Conservation (phyloP, 2,113 vertebrate species). For the Proterorhinus semilunaris region DNA sequence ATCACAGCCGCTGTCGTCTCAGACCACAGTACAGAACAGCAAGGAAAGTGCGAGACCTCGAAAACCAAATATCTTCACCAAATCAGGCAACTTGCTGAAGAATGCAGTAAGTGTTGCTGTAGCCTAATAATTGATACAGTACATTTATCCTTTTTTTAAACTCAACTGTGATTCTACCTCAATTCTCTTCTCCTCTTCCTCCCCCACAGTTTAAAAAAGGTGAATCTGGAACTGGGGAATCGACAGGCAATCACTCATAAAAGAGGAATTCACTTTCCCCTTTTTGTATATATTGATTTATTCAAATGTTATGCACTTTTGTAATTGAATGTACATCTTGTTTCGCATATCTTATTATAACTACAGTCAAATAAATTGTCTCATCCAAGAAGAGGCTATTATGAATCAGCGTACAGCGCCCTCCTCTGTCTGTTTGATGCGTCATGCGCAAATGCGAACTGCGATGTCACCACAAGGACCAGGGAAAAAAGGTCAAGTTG, state of each 20-base stretch:
- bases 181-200: slow-evolving; percentile 2
- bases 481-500: slow-evolving; percentile 10
- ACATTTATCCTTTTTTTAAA: no score
- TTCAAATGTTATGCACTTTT: not conserved
- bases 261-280: not conserved
- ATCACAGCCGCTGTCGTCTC: not conserved
- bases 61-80: slow-evolving; percentile 68
- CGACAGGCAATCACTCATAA: slow-evolving; percentile 28
- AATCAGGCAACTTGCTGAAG: slow-evolving; percentile 71
- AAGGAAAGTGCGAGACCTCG: slow-evolving; percentile 31
- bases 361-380: no score
- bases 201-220: slow-evolving; percentile 67
- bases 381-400: no score
- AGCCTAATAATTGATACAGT: not conserved
- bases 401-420: slow-evolving; percentile 28
- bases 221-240: slow-evolving; percentile 62
- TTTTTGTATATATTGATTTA: not conserved
- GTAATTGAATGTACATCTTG: not conserved
- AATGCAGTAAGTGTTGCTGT: slow-evolving; percentile 55
- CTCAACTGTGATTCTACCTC: no score
- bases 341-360: not conserved
- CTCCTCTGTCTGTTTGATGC: slow-evolving; percentile 50
- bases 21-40: slow-evolving; percentile 18
- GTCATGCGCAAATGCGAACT: slow-evolving; percentile 71
- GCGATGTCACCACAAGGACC: slow-evolving; percentile 41